Percentiles rank a stretch among this genome's conserved stretches.
Conservation (phyloP, 2,888 invertebrate species). For the Notodonta ziczac region DNA sequence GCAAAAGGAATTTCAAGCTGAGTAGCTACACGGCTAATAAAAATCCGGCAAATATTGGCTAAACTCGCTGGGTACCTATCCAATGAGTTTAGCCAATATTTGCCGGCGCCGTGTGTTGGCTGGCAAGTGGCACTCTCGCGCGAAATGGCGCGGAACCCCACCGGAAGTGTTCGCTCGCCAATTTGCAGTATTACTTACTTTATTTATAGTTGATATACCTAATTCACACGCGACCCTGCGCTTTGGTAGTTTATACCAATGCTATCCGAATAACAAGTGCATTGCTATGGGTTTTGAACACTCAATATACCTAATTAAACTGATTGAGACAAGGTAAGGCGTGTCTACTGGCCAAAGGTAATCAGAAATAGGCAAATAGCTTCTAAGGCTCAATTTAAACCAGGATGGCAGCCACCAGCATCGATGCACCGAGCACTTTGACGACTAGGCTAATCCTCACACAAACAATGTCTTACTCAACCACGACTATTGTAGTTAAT, state of each 20-base stretch:
- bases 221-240: constrained; percentile 35
- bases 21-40: too few species aligned
- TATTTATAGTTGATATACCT: constrained; percentile 43
- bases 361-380: too few species aligned
- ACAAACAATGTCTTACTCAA: too few species aligned
- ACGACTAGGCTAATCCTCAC: too few species aligned
- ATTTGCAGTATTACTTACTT: constrained; percentile 53
- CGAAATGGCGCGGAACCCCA: constrained; percentile 58
- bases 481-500: neutral
- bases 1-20: too few species aligned
- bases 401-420: too few species aligned
- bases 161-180: constrained; percentile 38
- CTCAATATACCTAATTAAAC: neutral
- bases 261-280: neutral
- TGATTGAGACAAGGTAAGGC: constrained; percentile 13
- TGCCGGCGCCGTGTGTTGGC: too few species aligned
- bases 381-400: too few species aligned
- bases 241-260: constrained; percentile 14
- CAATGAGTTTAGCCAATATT: neutral
- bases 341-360: neutral
- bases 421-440: too few species aligned
- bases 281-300: neutral
- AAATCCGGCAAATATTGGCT: constrained; percentile 64
- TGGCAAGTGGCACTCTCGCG: constrained; percentile 24
- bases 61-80: constrained; percentile 32